Conservation (phyloP, 2,888 invertebrate genomes). For the Troglohyphantes excavatus region DNA sequence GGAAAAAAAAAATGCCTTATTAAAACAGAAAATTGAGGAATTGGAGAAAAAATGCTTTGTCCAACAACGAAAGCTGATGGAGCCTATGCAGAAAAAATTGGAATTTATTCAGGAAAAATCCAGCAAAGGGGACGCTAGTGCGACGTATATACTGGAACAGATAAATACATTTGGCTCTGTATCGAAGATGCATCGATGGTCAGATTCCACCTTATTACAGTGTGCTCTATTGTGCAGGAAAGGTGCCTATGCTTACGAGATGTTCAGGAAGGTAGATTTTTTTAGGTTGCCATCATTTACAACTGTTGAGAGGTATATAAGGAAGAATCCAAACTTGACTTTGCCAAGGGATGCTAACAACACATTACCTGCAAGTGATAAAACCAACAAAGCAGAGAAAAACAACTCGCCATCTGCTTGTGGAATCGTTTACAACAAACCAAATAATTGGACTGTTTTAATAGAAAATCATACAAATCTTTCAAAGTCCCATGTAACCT, state of each 20-base stretch:
- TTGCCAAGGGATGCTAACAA: slow-evolving; percentile 48
- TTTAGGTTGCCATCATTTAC: slow-evolving; percentile 66
- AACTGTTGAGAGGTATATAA: slow-evolving; percentile 71
- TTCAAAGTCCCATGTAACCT: too few species aligned
- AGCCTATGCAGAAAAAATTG: slow-evolving; percentile 54
- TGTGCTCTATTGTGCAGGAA: slow-evolving; percentile 73
- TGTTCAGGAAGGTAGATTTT: slow-evolving; percentile 68
- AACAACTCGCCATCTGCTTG: neutral
- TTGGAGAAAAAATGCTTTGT: slow-evolving; percentile 67
- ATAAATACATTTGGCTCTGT: slow-evolving; percentile 57
- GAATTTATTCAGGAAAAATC: slow-evolving; percentile 64
- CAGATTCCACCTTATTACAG: slow-evolving; percentile 63
- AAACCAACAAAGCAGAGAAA: too few species aligned
- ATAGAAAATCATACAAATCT: neutral
- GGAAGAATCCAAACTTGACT: slow-evolving; percentile 59
- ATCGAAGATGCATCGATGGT: slow-evolving; percentile 57
- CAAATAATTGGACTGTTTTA: neutral
- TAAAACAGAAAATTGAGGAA: slow-evolving; percentile 68
- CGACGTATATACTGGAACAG: slow-evolving; percentile 70
- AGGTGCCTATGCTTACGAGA: slow-evolving; percentile 73
- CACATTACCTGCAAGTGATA: slow-evolving; percentile 45
- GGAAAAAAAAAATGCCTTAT: slow-evolving; percentile 28
- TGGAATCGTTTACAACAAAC: slow-evolving; percentile 15
- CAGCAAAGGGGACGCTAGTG: slow-evolving; percentile 60
- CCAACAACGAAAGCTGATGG: slow-evolving; percentile 64